Evolutionary conservation across 2,113 vertebrate genomes (phyloP).

Genomic region (Ceyx cyanopectus): DNA sequence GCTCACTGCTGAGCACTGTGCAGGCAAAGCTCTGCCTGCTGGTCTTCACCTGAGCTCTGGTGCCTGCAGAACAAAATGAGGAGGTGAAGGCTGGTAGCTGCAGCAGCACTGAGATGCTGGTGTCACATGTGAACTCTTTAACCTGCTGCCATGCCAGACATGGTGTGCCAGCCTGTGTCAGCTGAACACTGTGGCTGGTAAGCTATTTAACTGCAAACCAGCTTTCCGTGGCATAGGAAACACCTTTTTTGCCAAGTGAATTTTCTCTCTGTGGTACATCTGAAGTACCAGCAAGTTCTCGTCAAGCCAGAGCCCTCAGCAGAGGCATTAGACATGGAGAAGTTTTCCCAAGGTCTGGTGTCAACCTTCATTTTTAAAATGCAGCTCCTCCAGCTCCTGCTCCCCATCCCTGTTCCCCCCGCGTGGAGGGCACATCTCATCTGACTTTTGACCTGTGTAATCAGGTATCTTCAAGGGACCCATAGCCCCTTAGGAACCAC

Average conservation of each 20-base stretch:
- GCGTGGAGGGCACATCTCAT: not conserved
- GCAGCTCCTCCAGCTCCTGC: not conserved
- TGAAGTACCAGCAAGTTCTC: not conserved
- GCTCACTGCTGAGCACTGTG: fast-evolving
- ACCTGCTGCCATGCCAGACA: fast-evolving
- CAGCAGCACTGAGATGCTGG: not conserved
- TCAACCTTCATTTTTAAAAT: not conserved
- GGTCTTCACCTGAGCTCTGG: not conserved
- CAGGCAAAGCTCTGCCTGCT: not conserved
- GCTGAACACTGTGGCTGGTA: not conserved
- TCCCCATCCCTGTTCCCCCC: not conserved
- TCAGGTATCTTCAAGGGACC: not conserved
- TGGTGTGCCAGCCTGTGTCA: fast-evolving
- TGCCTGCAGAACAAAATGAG: not conserved
- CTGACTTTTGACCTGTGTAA: not conserved
- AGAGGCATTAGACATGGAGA: not conserved
- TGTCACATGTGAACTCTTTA: not conserved
- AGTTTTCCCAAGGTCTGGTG: not conserved
- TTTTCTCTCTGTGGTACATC: not conserved
- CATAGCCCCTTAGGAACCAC: not conserved
- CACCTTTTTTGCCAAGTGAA: not conserved
- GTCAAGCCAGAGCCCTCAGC: not conserved
- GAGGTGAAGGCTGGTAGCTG: not conserved
- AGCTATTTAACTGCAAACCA: not conserved
- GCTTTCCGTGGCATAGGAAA: not conserved